Conservation (phyloP, 2,113 vertebrate species). For the Pogonocichla stellata region DNA sequence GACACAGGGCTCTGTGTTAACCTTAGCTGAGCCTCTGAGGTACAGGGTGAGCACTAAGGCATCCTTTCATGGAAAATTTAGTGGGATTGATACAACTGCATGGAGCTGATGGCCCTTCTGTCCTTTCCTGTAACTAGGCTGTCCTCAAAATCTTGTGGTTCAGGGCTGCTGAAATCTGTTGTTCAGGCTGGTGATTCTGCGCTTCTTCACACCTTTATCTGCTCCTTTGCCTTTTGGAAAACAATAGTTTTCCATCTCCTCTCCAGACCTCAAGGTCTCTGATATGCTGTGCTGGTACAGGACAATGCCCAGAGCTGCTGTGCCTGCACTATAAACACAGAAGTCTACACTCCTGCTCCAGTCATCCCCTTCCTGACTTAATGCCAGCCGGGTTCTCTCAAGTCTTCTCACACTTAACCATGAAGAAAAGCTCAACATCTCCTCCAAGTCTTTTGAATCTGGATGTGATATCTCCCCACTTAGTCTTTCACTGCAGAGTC, state of each 20-base stretch:
- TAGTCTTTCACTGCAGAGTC: neutral
- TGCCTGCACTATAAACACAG: neutral
- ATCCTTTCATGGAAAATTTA: neutral
- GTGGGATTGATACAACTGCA: neutral
- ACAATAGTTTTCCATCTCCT: neutral
- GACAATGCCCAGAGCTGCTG: neutral
- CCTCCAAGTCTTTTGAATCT: neutral
- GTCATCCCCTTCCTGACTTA: neutral
- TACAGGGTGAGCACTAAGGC: neutral
- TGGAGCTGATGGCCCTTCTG: neutral
- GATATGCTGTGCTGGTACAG: neutral
- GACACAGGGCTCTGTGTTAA: rapidly evolving
- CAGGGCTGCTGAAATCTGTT: neutral
- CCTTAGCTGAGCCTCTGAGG: neutral
- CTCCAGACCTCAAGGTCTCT: neutral
- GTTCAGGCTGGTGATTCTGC: neutral
- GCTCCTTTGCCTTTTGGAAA: neutral
- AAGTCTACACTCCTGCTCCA: neutral
- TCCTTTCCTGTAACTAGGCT: neutral
- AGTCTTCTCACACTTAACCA: neutral
- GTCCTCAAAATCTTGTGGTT: neutral
- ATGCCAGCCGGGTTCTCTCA: neutral
- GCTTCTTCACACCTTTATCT: neutral
- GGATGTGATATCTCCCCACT: neutral
- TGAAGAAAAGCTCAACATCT: neutral